Percentiles rank a stretch among this genome's conserved stretches.
Evolutionary conservation across 1,140 invertebrate species (phyloP).

Genomic region (Thaumetopoea pityocampa): DNA sequence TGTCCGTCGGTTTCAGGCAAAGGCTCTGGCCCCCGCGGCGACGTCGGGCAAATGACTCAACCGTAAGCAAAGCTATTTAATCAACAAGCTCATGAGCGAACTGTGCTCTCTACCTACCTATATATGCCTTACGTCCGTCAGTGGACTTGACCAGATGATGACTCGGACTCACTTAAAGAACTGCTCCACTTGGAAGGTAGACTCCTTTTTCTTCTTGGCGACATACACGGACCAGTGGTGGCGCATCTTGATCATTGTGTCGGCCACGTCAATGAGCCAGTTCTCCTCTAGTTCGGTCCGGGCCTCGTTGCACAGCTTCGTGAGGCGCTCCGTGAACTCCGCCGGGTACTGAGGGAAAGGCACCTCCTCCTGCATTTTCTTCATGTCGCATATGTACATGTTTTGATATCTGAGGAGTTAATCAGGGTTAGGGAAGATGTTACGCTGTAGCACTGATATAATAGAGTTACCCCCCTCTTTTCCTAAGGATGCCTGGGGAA

Average conservation of each 20-base stretch:
- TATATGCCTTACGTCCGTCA: no score
- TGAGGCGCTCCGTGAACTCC: constrained; percentile 78
- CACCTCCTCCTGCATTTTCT: constrained; percentile 50
- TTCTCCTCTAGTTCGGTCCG: constrained; percentile 69
- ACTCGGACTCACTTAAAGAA: constrained; percentile 58
- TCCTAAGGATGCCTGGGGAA: no score
- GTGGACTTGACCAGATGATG: neutral
- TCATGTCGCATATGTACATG: constrained; percentile 67
- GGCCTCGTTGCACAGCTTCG: constrained; percentile 73
- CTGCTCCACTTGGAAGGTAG: constrained; percentile 67
- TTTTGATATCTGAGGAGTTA: constrained; percentile 50
- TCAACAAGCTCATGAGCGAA: no score
- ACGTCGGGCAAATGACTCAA: no score
- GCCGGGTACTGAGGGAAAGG: constrained; percentile 79
- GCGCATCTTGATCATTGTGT: constrained; percentile 79
- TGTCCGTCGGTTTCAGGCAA: neutral
- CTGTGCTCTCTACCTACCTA: no score
- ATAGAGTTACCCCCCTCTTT: no score
- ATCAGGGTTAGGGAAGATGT: neutral
- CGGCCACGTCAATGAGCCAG: constrained; percentile 86
- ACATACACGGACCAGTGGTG: constrained; percentile 83
- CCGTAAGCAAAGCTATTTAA: no score
- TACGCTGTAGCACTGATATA: no score
- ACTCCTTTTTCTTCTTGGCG: constrained; percentile 73
- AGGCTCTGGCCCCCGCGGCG: no score